Base-by-base conservation (phyloP, 2,888 invertebrate species). In the Lymantria dispar region DNA sequence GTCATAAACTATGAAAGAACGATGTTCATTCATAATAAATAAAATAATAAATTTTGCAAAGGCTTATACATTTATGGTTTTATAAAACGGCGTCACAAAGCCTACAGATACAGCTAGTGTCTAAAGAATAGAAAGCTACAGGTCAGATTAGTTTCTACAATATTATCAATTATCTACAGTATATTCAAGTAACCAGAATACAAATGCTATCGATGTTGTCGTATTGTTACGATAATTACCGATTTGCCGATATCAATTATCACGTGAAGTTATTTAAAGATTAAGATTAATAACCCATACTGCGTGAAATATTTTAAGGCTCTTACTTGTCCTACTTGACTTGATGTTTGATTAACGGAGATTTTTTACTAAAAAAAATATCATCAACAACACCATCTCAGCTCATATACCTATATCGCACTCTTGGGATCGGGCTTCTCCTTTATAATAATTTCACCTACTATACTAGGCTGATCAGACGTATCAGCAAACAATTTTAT, bases 91-190 rank as follows among this genome's bases (percentile, higher is more conserved):
- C 41, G 41, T 36, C n/a, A 43, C 42, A 33, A 31, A 50, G 42
- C 41, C 47, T 52, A 47, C 40, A 9, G 45, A 54, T 50, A 54
- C 22, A 52, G 37, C 46, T 56, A 47, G 42, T 30, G 42, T 43
- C 43, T 47, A 58, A n/a, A 64, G 59, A 69, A 67, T 68, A 76
- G 80, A 80, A 79, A 80, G 76, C 62, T 70, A 68, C 58, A 62
- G 40, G 65, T 67, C 64, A 66, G 59, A 66, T 65, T 59, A 65
- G 64, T 68, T 66, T 67, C 64, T 68, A 64, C 61, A 67, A 70
- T 52, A 78, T 80, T 79, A 80, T 51, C 80, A 62, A 80, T 81
- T 81, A 78, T 81, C 69, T 75, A 76, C 80, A 79, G 72, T 53
- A 68, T 64, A 72, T 76, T 68, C 60, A 54, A 62, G 62, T 60